A percentile compares a stretch with the other conserved stretches of the same genome.
Conservation (phyloP, 2,113 vertebrate genomes). For the Corapipo altera region DNA sequence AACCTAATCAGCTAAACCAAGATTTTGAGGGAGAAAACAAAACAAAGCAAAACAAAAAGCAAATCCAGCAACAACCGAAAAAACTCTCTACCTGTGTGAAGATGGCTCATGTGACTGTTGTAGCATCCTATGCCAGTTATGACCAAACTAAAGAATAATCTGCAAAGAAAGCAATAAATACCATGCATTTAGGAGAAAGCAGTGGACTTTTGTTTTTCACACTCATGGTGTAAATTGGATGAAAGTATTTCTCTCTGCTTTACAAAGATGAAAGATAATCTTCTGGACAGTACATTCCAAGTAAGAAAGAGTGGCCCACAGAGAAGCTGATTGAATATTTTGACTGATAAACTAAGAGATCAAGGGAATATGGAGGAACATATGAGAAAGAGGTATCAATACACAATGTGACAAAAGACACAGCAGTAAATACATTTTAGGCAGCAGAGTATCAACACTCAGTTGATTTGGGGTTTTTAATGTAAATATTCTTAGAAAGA, state of each 20-base stretch:
- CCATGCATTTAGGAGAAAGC: background rate
- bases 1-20: background rate
- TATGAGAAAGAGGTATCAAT: background rate
- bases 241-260: background rate
- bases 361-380: background rate
- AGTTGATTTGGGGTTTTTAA: rapidly evolving
- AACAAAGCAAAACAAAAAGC: background rate
- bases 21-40: background rate
- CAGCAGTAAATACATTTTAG: background rate
- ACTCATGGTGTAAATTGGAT: background rate
- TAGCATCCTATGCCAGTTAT: background rate
- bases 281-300: background rate
- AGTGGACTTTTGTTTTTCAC: background rate
- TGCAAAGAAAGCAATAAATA: background rate
- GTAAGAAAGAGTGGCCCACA: background rate
- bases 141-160: background rate
- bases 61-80: background rate
- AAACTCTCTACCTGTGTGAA: rapidly evolving
- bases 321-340: background rate
- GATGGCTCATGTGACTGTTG: background rate
- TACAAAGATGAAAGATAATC: background rate
- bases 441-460: background rate
- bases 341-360: background rate
- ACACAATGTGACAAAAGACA: background rate
- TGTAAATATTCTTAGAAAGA: background rate